A percentile compares a stretch with the other conserved stretches of the same genome.
Conservation (phyloP, 2,797 vertebrate species). For the Neopelma chrysocephalum region DNA sequence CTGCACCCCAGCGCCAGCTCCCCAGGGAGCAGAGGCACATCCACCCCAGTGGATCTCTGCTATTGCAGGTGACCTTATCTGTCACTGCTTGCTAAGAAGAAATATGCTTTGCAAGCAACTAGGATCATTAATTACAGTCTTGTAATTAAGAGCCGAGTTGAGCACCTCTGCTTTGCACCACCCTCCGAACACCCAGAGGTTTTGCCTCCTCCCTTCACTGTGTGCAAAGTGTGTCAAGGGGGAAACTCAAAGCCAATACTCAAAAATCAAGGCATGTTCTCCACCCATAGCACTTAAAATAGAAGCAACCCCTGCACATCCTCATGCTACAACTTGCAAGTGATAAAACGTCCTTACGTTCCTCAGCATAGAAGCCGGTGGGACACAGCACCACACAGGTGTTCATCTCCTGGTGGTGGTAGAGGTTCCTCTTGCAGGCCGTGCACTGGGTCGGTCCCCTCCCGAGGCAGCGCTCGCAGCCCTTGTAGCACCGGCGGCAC, state of each 20-base stretch:
- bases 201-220: not conserved
- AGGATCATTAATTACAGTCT: slow-evolving; percentile 11
- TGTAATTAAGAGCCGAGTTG: slow-evolving; percentile 10
- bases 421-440: slow-evolving; percentile 83
- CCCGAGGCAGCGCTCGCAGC: slow-evolving; percentile 84
- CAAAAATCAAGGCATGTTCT: not conserved
- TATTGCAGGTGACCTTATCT: slow-evolving; percentile 18
- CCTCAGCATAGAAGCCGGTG: slow-evolving; percentile 76
- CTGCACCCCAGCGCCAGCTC: not conserved
- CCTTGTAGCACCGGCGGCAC: slow-evolving; percentile 83
- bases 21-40: not conserved
- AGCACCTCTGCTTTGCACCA: not conserved
- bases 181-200: not conserved
- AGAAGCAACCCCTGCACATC: not conserved
- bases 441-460: slow-evolving; percentile 74
- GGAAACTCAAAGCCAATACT: not conserved
- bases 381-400: slow-evolving; percentile 81
- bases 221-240: not conserved
- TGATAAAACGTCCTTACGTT: slow-evolving; percentile 77
- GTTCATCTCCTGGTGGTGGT: slow-evolving; percentile 76
- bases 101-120: not conserved
- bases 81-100: not conserved
- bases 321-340: not conserved
- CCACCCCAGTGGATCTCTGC: not conserved
- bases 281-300: not conserved